Conservation (phyloP, 2,797 vertebrate genomes). For the Petrocephalus sullivani region DNA sequence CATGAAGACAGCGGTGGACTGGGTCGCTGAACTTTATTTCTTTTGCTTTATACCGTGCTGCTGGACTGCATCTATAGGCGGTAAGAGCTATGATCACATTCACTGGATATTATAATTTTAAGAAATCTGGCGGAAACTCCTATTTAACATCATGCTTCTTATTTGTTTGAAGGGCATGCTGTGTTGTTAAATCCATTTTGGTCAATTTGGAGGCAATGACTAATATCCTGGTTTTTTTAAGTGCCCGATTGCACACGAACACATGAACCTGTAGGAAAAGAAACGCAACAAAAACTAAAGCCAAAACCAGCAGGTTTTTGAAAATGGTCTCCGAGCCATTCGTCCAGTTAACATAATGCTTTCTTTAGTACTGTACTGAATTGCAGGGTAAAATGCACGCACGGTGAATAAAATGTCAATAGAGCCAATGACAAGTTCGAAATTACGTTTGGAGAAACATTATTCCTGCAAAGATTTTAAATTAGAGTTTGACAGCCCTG, state of each 20-base stretch:
- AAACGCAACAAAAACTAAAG: background rate
- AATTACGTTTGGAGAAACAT: background rate
- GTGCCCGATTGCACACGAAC: background rate
- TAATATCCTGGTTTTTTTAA: background rate
- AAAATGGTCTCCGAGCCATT: background rate
- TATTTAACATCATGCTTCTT: background rate
- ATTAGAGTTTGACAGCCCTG: constrained; percentile 2
- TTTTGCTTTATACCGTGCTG: constrained; percentile 7
- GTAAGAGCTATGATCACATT: background rate
- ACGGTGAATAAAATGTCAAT: background rate
- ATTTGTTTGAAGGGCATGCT: background rate
- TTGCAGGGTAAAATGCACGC: background rate
- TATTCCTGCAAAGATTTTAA: background rate
- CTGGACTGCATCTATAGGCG: constrained; percentile 7
- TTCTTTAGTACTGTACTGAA: background rate
- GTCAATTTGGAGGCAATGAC: background rate
- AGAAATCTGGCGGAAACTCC: background rate
- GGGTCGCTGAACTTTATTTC: background rate
- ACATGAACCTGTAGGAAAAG: background rate
- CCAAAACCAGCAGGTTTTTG: background rate
- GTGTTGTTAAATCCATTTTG: background rate
- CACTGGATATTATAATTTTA: background rate
- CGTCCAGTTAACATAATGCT: background rate
- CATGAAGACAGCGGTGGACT: constrained; percentile 18
- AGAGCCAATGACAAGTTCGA: background rate